Percentiles rank a stretch among this genome's conserved stretches.
Evolutionary conservation across 2,113 vertebrate species (phyloP).

Genomic region (Xenopus borealis): DNA sequence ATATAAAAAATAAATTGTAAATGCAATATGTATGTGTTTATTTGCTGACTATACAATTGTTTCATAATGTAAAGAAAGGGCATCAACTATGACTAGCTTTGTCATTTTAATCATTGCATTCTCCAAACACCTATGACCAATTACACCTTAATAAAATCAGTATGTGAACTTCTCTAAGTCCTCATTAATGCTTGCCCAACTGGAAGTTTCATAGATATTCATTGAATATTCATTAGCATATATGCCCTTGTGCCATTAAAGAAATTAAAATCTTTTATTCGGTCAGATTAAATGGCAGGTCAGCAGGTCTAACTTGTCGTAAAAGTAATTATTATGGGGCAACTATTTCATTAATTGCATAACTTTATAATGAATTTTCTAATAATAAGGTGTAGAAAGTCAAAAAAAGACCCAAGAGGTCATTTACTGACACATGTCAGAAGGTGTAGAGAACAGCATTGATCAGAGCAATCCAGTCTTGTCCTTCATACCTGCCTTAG

Average conservation of each 20-base stretch:
- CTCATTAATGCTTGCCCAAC: neutral
- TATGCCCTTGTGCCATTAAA: neutral
- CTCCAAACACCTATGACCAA: neutral
- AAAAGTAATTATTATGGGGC: neutral
- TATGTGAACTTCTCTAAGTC: neutral
- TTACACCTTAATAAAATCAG: neutral
- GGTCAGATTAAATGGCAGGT: neutral
- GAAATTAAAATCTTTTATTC: slow-evolving; percentile 4
- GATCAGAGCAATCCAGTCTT: too few relatives aligned
- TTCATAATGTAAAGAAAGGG: too few relatives aligned
- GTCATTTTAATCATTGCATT: neutral
- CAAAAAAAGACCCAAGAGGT: too few relatives aligned
- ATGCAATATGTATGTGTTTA: too few relatives aligned
- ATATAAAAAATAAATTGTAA: too few relatives aligned
- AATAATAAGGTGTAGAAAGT: too few relatives aligned
- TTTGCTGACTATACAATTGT: too few relatives aligned
- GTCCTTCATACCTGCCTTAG: too few relatives aligned
- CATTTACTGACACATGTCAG: too few relatives aligned
- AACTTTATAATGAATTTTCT: neutral
- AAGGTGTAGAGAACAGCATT: too few relatives aligned
- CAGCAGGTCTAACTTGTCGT: neutral
- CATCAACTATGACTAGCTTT: neutral
- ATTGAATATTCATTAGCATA: neutral
- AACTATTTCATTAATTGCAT: neutral
- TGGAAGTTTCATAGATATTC: neutral